Evolutionary conservation across 2,113 vertebrate species (phyloP).

Genomic region (Hydrolagus affinis): DNA sequence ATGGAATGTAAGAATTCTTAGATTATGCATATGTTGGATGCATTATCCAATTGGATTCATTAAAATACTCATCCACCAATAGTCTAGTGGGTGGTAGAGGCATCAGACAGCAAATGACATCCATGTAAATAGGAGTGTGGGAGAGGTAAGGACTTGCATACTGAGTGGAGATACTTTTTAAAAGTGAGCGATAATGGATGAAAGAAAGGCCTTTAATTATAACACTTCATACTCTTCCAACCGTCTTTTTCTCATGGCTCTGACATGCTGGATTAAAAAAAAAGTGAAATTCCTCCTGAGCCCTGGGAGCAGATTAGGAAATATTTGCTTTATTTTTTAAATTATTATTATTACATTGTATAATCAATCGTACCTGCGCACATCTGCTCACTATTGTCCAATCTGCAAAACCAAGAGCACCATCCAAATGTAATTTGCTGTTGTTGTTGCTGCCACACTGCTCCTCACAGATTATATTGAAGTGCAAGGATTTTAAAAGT

Average conservation of each 20-base stretch:
- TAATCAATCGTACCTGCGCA: background rate
- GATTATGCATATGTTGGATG: background rate
- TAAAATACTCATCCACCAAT: background rate
- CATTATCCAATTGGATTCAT: background rate
- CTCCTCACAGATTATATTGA: background rate
- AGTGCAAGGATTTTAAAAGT: background rate
- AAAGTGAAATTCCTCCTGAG: constrained; percentile 62
- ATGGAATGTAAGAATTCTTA: background rate
- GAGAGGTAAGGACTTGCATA: too few species aligned
- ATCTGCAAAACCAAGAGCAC: background rate
- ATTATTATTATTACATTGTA: background rate
- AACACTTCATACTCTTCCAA: constrained; percentile 73
- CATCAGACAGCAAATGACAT: too few species aligned
- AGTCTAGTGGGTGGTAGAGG: too few species aligned
- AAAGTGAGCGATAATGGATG: background rate
- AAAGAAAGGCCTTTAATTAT: constrained; percentile 56
- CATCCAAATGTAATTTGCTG: too few species aligned
- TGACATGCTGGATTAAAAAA: constrained; percentile 65
- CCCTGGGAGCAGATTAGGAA: constrained; percentile 76
- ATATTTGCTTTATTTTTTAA: constrained; percentile 44
- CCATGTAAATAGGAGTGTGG: too few species aligned
- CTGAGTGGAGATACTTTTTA: background rate
- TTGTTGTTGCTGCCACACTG: background rate
- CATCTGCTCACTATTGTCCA: background rate
- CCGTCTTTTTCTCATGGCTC: constrained; percentile 56